Evolutionary conservation across 2,888 invertebrate genomes (phyloP).

Genomic region (Pecten maximus): DNA sequence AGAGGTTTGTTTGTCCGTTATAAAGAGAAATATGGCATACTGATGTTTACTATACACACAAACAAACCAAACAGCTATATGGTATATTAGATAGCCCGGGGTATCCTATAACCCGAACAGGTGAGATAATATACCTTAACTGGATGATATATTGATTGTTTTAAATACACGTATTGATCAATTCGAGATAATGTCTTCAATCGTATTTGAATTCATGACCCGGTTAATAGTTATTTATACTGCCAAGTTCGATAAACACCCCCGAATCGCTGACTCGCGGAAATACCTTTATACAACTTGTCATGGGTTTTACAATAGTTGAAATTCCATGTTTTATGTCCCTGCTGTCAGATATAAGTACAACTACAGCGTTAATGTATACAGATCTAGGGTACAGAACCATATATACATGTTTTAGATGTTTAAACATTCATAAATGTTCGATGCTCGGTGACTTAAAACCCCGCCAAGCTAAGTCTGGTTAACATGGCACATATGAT

Average conservation of each 20-base stretch:
- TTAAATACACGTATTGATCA: not conserved
- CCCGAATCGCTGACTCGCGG: not conserved
- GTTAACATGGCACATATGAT: too few relatives aligned
- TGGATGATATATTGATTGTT: not conserved
- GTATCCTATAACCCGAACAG: not conserved
- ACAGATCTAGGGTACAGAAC: not conserved
- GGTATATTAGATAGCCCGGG: not conserved
- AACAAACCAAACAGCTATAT: not conserved
- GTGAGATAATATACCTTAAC: not conserved
- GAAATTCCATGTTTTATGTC: not conserved
- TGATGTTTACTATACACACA: not conserved
- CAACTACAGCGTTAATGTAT: too few relatives aligned
- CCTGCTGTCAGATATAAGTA: not conserved
- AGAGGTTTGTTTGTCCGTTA: not conserved
- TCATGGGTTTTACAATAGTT: not conserved
- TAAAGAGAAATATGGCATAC: not conserved
- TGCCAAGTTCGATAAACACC: not conserved
- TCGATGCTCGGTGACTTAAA: too few relatives aligned
- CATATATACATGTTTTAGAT: not conserved
- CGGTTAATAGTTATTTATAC: not conserved
- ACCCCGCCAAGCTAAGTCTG: too few relatives aligned
- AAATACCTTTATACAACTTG: not conserved
- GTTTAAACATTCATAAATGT: too few relatives aligned
- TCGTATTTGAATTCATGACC: conserved; percentile 4
- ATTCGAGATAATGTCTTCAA: not conserved